Conservation (phyloP, 2,797 vertebrate species). For the Lagocephalus sceleratus region DNA sequence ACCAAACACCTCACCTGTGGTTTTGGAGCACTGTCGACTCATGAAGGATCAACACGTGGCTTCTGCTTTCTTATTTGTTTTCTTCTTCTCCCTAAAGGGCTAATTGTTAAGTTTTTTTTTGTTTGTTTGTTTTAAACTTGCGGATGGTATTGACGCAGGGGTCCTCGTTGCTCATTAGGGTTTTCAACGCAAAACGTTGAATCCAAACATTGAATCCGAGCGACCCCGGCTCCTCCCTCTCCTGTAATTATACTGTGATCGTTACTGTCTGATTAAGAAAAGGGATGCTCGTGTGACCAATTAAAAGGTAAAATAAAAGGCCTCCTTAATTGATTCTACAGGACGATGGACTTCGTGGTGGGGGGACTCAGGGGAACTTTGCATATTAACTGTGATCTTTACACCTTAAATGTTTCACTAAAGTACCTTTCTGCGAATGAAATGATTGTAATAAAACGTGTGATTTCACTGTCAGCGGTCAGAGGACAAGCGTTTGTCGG, state of each 20-base stretch:
- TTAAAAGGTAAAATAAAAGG: too few species aligned
- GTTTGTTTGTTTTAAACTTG: conserved; percentile 56
- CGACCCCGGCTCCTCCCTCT: too few species aligned
- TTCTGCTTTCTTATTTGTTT: conserved; percentile 72
- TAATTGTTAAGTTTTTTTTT: conserved; percentile 57
- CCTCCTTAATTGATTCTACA: conserved; percentile 26
- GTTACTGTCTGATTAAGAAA: conserved; percentile 22
- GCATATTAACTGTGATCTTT: conserved; percentile 52
- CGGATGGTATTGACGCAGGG: conserved; percentile 39
- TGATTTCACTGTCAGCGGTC: too few species aligned
- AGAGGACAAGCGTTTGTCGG: too few species aligned
- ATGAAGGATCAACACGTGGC: conserved; percentile 61
- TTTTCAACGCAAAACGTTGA: too few species aligned
- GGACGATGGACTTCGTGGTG: conserved; percentile 31
- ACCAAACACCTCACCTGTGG: not conserved
- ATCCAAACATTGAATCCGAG: too few species aligned
- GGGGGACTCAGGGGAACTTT: conserved; percentile 36
- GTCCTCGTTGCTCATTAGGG: too few species aligned
- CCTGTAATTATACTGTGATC: conserved; percentile 35
- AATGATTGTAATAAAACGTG: conserved; percentile 70
- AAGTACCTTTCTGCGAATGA: conserved; percentile 67
- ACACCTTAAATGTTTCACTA: conserved; percentile 50
- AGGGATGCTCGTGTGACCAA: too few species aligned
- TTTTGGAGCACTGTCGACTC: conserved; percentile 37
- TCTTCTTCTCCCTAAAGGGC: conserved; percentile 84